Conservation (phyloP, 2,888 invertebrate genomes). For the Erynnis tages region DNA sequence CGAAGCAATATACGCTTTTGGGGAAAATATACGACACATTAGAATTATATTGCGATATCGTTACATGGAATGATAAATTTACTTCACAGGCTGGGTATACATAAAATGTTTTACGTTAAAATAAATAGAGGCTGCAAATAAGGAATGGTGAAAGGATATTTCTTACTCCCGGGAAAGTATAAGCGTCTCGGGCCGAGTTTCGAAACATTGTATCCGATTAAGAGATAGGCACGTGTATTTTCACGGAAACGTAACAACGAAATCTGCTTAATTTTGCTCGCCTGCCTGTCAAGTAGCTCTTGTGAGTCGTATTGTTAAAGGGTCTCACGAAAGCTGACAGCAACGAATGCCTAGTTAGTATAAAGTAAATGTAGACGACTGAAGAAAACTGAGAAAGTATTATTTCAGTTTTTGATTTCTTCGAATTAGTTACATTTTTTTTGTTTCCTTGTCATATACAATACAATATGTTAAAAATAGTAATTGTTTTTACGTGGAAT, state of each 20-base stretch:
- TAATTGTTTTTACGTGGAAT: too few species aligned
- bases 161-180: not conserved
- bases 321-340: too few species aligned
- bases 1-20: not conserved
- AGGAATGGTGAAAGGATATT: not conserved
- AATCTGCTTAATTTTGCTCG: not conserved
- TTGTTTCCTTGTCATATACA: too few species aligned
- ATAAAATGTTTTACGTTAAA: constrained; percentile 1
- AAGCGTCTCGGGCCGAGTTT: too few species aligned
- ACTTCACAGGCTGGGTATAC: not conserved
- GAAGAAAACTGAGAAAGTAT: too few species aligned
- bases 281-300: not conserved
- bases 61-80: constrained; percentile 9
- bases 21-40: constrained; percentile 6
- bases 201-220: constrained; percentile 1
- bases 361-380: too few species aligned
- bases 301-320: too few species aligned
- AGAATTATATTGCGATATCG: not conserved
- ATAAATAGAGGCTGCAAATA: not conserved
- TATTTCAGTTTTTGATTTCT: too few species aligned
- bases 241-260: not conserved
- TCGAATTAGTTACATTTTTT: too few species aligned
- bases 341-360: too few species aligned
- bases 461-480: too few species aligned
- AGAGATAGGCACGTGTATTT: not conserved